Percentiles rank a stretch among this genome's conserved stretches.
Conservation (phyloP, 2,113 vertebrate genomes). For the Paradoxurus hermaphroditus region DNA sequence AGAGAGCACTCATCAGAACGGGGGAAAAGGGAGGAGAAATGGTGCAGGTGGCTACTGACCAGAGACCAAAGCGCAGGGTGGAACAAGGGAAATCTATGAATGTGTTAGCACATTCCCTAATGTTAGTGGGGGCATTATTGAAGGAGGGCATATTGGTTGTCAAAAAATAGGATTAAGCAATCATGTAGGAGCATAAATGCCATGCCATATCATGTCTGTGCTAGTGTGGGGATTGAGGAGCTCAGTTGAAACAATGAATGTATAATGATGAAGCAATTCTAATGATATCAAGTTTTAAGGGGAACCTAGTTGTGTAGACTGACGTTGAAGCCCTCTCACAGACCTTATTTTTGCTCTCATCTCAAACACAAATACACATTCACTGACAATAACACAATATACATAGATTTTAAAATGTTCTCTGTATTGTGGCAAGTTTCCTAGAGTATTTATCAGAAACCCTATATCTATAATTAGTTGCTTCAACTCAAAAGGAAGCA, state of each 20-base stretch:
- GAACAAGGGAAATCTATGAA: not conserved
- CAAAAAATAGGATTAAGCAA: not conserved
- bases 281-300: not conserved
- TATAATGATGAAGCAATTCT: not conserved
- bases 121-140: not conserved
- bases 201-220: not conserved
- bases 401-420: not conserved
- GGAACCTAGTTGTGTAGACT: not conserved
- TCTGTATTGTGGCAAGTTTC: not conserved
- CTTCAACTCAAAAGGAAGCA: not conserved
- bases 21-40: not conserved
- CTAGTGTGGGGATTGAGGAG: not conserved
- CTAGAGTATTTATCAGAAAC: not conserved
- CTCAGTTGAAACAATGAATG: not conserved
- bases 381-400: not conserved
- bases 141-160: no score
- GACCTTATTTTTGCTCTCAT: not conserved
- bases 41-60: accelerated
- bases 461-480: not conserved
- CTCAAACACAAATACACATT: not conserved
- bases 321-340: not conserved
- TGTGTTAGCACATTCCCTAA: not conserved
- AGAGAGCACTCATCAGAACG: not conserved
- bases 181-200: not conserved
- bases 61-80: not conserved